Evolutionary conservation across 2,113 vertebrate genomes (phyloP), one percentile per base, ranked within the genome.

Genomic region (Carettochelys insculpta): DNA sequence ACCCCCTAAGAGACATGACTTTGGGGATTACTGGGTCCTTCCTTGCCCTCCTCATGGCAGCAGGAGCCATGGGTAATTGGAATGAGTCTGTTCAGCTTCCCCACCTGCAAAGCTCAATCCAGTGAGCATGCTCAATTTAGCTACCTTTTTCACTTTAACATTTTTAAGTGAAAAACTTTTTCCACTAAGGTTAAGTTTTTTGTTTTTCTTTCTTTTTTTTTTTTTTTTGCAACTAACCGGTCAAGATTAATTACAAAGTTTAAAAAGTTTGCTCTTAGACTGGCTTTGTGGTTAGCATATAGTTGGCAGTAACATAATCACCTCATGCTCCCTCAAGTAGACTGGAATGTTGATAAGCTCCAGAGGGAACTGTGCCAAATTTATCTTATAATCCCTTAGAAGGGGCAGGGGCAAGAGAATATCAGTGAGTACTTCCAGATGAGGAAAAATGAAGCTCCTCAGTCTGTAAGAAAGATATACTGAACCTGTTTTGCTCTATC

Each of bases 401-500:
- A 89, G 3, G 53, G 24, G 29, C 24, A 82, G 50, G 31, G 77
- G 71, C 68, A 38, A 68, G 3, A 4, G 5, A 45, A 19, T 34
- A 6, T 14, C 77, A 91, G 29, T 58, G 91, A 93, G 91, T 43
- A 13, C 19, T 54, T 89, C 76, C 24, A 52, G 41, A 43, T 34
- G 45, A 19, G 2, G 77, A 20, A 2, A 85, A 51, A 79, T 52
- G 48, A 31, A 79, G 14, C 85, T 61, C 48, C 78, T 24, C 22
- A 84, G 52, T 87, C 79, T 78, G 41, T 76, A 90, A 50, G 92
- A 80, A 94, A 51, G 17, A 83, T 41, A 88, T 89, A 92, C 29
- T 91, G 83, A 97, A 99, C 99, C 99, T 99, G 98, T 99, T 99
- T 97, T 99, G 99, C 96, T 99, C 98, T 41, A 99, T 98, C 94